These are phyloP conservation scores for Athene noctua DNA, from an alignment of 2,113 vertebrate species.

Conservation along the genomic window DNA sequence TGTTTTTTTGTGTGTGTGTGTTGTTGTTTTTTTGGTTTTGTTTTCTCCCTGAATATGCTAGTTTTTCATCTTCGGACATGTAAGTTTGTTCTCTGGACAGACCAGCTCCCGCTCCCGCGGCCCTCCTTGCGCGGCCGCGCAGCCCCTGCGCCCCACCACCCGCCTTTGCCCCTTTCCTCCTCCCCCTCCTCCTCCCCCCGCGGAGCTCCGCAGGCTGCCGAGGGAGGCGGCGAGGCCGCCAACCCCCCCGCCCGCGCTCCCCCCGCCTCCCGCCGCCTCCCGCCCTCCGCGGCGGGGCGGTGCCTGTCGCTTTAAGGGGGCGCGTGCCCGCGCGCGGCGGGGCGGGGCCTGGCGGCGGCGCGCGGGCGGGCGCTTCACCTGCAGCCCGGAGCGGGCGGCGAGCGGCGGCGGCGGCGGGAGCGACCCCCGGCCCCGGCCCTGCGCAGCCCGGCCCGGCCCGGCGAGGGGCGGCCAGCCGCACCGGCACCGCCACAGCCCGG, in stretches of 20 bases:
- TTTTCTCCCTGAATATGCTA: rapidly evolving
- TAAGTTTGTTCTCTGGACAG: not conserved
- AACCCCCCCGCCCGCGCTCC: no score
- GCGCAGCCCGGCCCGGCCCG: not conserved
- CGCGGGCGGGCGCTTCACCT: slow-evolving; percentile 67
- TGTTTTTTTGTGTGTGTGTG: no score
- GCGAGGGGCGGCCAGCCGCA: not conserved
- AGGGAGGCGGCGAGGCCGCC: no score
- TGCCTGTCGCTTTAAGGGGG: slow-evolving; percentile 62
- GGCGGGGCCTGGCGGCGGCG: slow-evolving; percentile 51
- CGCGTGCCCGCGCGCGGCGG: slow-evolving; percentile 29
- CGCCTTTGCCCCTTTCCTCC: no score
- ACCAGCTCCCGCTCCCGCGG: not conserved
- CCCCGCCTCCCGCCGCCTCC: no score
- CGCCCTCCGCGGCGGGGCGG: not conserved
- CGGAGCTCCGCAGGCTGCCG: rapidly evolving
- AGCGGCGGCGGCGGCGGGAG: not conserved
- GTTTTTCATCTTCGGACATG: not conserved
- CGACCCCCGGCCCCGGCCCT: not conserved
- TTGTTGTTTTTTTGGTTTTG: no score
- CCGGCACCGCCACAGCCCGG: not conserved
- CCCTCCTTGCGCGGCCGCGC: no score
- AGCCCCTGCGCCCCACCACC: no score
- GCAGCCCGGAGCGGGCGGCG: slow-evolving; percentile 58
- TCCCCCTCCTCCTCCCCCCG: no score